Conservation (phyloP, 2,888 invertebrate genomes). For the Bruchidius siliquastri region DNA sequence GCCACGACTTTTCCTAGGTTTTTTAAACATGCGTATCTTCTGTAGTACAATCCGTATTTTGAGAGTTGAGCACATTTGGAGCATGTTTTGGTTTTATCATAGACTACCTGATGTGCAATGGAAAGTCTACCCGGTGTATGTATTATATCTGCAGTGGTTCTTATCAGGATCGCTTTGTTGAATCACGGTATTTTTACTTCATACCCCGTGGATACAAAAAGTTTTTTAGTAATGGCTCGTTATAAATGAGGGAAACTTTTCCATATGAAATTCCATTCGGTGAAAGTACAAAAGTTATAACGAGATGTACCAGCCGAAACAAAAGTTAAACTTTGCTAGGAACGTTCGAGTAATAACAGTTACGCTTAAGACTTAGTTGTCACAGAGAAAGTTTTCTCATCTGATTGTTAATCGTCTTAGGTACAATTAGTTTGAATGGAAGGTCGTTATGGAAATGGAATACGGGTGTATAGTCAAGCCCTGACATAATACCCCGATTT, state of each 20-base stretch:
- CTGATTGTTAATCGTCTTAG: not conserved
- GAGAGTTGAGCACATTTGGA: too few species aligned
- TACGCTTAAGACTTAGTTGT: not conserved
- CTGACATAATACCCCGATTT: not conserved
- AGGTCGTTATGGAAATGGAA: not conserved
- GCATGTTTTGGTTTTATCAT: too few species aligned
- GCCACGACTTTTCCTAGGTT: too few species aligned
- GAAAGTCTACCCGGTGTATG: too few species aligned
- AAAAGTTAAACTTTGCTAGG: not conserved
- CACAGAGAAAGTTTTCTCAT: not conserved
- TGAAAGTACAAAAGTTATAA: not conserved
- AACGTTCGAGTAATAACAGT: not conserved
- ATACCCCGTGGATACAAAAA: not conserved
- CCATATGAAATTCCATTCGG: not conserved
- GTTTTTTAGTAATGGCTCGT: not conserved
- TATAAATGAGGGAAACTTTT: not conserved
- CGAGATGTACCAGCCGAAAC: not conserved
- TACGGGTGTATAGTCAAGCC: not conserved
- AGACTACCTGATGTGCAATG: too few species aligned
- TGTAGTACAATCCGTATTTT: too few species aligned
- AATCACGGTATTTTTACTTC: not conserved
- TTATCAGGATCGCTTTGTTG: not conserved
- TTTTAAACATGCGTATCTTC: too few species aligned
- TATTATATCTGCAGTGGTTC: too few species aligned
- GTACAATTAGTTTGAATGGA: not conserved